Percentiles rank a stretch among this genome's conserved stretches.
Conservation (phyloP, 2,888 invertebrate genomes). For the Aphrophora alni region DNA sequence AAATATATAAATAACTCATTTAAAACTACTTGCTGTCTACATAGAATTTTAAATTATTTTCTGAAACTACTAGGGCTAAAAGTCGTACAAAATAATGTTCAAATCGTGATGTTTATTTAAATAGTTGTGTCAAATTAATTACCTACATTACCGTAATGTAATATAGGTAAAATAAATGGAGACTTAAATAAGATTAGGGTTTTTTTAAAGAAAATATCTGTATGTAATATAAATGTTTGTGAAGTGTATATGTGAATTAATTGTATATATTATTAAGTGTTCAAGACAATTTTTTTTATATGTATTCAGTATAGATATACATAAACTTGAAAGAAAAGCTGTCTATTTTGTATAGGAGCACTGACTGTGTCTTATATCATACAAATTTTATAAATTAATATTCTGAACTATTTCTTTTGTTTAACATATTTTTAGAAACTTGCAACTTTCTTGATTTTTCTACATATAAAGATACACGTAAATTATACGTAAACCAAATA, state of each 20-base stretch:
- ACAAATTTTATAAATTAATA: not conserved
- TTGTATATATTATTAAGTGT: constrained; percentile 14
- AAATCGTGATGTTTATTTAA: not conserved
- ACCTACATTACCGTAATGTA: not conserved
- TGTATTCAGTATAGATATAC: not conserved
- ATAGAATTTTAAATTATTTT: not conserved
- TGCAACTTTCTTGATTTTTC: no score
- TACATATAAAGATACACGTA: no score
- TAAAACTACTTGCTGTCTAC: not conserved
- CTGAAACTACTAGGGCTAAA: not conserved
- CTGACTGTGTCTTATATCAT: constrained; percentile 27
- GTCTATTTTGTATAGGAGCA: constrained; percentile 30
- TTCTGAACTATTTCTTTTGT: not conserved
- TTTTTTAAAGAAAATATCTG: not conserved
- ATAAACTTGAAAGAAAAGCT: constrained; percentile 2
- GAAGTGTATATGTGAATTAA: constrained; percentile 14
- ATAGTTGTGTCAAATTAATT: not conserved
- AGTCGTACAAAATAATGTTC: constrained; percentile 13
- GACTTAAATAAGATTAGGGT: not conserved
- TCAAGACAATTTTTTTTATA: constrained; percentile 14
- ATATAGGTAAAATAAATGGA: not conserved
- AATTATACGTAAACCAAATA: no score
- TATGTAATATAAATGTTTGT: constrained; percentile 26
- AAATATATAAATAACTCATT: not conserved
- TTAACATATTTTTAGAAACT: not conserved